Evolutionary conservation across 2,797 vertebrate species (phyloP), one percentile per base, ranked within the genome.

Genomic region (Falco cherrug): DNA sequence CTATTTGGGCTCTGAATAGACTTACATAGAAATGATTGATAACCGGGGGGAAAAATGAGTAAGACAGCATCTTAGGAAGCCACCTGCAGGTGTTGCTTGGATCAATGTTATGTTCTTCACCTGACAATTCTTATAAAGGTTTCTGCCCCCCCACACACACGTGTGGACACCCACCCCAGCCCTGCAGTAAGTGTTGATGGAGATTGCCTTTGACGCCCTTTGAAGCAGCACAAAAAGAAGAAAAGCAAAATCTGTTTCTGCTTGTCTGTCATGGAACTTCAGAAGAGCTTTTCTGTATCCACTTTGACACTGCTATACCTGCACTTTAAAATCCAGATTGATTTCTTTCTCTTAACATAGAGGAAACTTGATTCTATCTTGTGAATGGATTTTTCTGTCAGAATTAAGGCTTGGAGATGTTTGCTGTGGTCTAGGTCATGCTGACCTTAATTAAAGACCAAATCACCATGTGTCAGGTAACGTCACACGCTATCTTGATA

Each of bases 391-490:
- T 93, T 94, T 43, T 50, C 43, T 0, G 0, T 89, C 68, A 35
- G 14, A 83, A 69, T 87, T 90, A 71, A 68, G 69, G 11, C 45
- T 89, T 3, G 4, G 57, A 93, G 78, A 50, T 45, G 35, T 89
- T 94, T 90, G 43, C 71, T 86, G 2, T 43, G 73, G 51, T 80
- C 84, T 71, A 57, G 90, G 88, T 92, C 86, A 69, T 11, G 28
- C 39, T 92, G 94, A 95, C 78, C 71, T 95, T 92, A 83, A 89
- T 87, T 91, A 89, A 85, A 68, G 50, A 78, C 22, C 25, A n/a
- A 65, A 85, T 75, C 73, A 33, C 48, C 39, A 5, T 5, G 26
- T 78, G 54, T 71, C 43, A 67, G 90, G 67, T 93, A 73, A 78
- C 0, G 5, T 92, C 82, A 78, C 50, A 35, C 11, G 1, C 37